These are phyloP conservation scores for Diorhabda sublineata DNA, from an alignment of 1,140 invertebrate genomes.

Conservation along the genomic window DNA sequence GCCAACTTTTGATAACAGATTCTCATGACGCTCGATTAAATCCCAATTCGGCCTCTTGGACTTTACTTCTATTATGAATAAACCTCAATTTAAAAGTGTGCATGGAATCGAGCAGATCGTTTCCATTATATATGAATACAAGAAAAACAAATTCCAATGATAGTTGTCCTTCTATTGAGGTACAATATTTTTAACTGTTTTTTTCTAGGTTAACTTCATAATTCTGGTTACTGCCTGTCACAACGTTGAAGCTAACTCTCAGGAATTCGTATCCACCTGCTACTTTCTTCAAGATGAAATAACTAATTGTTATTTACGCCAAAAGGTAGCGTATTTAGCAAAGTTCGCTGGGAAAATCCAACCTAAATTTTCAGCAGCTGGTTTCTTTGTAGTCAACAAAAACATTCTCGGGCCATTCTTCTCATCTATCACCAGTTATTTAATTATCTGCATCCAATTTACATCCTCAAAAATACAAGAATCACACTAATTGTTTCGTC, in stretches of 20 bases:
- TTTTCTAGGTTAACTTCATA: neutral
- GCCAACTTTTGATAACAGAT: too few species aligned
- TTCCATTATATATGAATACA: too few species aligned
- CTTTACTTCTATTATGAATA: too few species aligned
- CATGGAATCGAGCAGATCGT: too few species aligned
- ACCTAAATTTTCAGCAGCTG: slow-evolving; percentile 14
- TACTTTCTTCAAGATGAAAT: slow-evolving; percentile 21
- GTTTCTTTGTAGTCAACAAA: slow-evolving; percentile 15
- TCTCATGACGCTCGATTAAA: too few species aligned
- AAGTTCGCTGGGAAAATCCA: slow-evolving; percentile 8
- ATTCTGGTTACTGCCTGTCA: neutral
- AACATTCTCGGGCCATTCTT: slow-evolving; percentile 7
- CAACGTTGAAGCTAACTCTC: slow-evolving; percentile 6
- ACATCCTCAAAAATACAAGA: neutral
- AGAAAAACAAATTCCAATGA: too few species aligned
- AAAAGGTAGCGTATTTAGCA: slow-evolving; percentile 6
- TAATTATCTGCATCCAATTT: slow-evolving; percentile 21
- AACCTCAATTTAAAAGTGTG: too few species aligned
- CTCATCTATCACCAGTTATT: slow-evolving; percentile 10
- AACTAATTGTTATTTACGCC: slow-evolving; percentile 7
- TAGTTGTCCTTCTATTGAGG: too few species aligned
- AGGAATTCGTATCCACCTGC: slow-evolving; percentile 16
- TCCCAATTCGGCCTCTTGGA: too few species aligned
- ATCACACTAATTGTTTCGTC: too few species aligned
- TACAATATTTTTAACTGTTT: neutral